Evolutionary conservation across 2,888 invertebrate genomes (phyloP), one percentile per base, ranked within the genome.

Genomic region (Agrochola lychnidis): DNA sequence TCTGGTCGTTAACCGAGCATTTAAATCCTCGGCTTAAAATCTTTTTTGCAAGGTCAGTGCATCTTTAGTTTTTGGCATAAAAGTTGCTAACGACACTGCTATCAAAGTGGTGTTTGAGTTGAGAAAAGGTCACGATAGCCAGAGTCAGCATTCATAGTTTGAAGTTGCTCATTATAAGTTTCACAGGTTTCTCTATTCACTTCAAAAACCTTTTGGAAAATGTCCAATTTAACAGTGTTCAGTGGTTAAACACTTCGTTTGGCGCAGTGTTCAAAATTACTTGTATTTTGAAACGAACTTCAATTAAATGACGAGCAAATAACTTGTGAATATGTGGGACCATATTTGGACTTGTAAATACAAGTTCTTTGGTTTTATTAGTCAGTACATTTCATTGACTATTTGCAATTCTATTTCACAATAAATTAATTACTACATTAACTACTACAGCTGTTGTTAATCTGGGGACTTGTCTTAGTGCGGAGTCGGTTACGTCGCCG

Each of bases 151-250:
- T 63, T 71, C 51, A 25, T 62, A 73, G 70, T 79, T 78, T 80
- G 75, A 84, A 84, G 82, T 78, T 71, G 75, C 68, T 82, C 84
- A 73, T 85, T 85, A 85, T 76, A 85, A 85, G 81, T 85, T 85
- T 76, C 72, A 72, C 70, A 72, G 73, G 69, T 51, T 66, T 79
- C 83, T 76, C 64, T 66, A 67, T 74, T 74, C 66, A 70, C 68
- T 76, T 70, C 56, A 74, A 70, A 70, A 78, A 69, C 61, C 56
- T 69, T 85, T 83, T 85, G 85, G 85, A 83, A 73, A 73, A 61
- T 67, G 63, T 83, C 83, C 85, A 85, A 85, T 76, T 83, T 71
- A 76, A 57, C 71, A 51, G 30, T 71, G 59, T 72, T 76, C n/a
- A 30, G 76, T 73, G 74, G 84, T 76, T 79, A 67, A 77, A 66